Conservation (phyloP, 2,888 invertebrate species). For the Volucella bombylans region DNA sequence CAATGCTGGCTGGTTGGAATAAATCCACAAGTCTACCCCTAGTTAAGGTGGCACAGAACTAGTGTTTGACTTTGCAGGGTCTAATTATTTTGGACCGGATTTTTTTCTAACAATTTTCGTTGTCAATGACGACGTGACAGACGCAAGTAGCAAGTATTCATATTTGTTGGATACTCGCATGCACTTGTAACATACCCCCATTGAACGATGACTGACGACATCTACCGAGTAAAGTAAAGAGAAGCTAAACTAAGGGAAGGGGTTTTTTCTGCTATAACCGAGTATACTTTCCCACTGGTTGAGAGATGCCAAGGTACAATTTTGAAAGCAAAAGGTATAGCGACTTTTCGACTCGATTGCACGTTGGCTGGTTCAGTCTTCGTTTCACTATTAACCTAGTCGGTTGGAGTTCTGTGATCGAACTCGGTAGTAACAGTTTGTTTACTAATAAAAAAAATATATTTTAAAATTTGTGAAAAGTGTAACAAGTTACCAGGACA, state of each 20-base stretch:
- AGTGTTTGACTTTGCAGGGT: not conserved
- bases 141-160: not conserved
- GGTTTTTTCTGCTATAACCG: not conserved
- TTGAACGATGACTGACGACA: too few species aligned
- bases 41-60: not conserved
- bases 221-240: not conserved
- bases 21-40: not conserved
- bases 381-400: constrained; percentile 34
- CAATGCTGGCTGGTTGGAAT: not conserved
- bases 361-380: constrained; percentile 37
- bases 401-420: constrained; percentile 32
- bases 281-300: too few species aligned
- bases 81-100: not conserved
- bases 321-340: not conserved
- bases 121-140: constrained; percentile 32
- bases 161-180: too few species aligned
- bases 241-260: not conserved
- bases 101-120: constrained; percentile 17
- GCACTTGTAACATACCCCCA: too few species aligned
- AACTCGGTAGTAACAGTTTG: not conserved
- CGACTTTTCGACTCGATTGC: not conserved
- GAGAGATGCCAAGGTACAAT: constrained; percentile 5
- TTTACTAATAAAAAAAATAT: too few species aligned
- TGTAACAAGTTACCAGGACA: too few species aligned
- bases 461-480: too few species aligned